Evolutionary conservation across 2,113 vertebrate species (phyloP).

Genomic region (Tetrax tetrax): DNA sequence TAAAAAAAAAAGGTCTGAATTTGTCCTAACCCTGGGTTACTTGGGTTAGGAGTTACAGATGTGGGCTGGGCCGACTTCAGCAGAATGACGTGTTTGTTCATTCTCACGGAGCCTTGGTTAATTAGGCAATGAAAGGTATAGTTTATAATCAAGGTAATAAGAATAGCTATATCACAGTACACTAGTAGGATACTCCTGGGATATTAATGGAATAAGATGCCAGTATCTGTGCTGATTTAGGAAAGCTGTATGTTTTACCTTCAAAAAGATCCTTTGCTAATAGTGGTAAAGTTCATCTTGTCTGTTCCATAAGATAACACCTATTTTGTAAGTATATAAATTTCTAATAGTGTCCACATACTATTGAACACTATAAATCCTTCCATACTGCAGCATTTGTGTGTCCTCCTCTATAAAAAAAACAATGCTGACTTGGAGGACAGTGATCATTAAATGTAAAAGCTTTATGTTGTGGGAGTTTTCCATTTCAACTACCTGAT

Average conservation of each 20-base stretch:
- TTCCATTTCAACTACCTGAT: neutral
- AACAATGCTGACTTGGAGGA: neutral
- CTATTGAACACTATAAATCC: neutral
- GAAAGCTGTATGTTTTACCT: neutral
- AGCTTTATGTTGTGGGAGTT: neutral
- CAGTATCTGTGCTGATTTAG: neutral
- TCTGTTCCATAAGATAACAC: neutral
- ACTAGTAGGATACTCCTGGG: neutral
- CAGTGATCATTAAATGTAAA: neutral
- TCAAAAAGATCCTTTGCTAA: neutral
- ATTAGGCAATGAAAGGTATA: neutral
- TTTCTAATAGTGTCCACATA: neutral
- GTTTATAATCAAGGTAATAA: neutral
- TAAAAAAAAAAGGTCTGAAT: neutral
- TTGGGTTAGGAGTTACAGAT: neutral
- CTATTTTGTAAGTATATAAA: neutral
- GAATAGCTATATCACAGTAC: neutral
- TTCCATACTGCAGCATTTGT: neutral
- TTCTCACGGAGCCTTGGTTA: neutral
- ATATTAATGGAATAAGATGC: neutral
- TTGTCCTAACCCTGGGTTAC: neutral
- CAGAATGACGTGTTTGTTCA: neutral
- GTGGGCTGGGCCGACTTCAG: neutral
- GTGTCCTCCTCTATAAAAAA: neutral
- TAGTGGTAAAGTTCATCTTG: neutral